Evolutionary conservation across 1,140 invertebrate species (phyloP).

Genomic region (Heliothis subflexa): DNA sequence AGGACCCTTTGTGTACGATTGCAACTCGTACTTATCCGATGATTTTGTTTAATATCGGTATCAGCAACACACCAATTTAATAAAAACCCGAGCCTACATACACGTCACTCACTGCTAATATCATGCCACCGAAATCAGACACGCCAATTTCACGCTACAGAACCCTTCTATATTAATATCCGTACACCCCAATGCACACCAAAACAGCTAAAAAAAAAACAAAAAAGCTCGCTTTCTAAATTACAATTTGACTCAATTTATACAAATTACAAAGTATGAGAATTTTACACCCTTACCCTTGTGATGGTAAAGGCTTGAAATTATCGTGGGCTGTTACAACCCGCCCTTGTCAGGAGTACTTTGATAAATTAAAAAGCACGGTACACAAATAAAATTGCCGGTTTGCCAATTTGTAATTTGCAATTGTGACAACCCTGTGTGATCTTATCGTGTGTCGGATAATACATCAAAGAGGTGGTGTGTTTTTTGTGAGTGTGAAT

Average conservation of each 20-base stretch:
- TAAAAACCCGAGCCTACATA: background rate
- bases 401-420: conserved; percentile 47
- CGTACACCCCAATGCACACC: conserved; percentile 5
- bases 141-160: conserved; percentile 19
- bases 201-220: conserved; percentile 1
- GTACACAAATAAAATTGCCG: conserved; percentile 42
- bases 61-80: no score
- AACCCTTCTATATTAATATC: conserved; percentile 31
- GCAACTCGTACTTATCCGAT: no score
- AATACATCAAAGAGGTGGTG: background rate
- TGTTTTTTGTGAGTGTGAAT: background rate
- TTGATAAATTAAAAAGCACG: conserved; percentile 55
- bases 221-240: conserved; percentile 44
- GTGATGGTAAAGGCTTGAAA: conserved; percentile 44
- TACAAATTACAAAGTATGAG: conserved; percentile 52
- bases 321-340: conserved; percentile 29
- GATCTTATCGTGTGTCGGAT: conserved; percentile 42
- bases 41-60: no score
- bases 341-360: conserved; percentile 45
- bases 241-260: conserved; percentile 52
- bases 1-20: no score
- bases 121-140: conserved; percentile 1
- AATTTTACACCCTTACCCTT: conserved; percentile 48
- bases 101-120: conserved; percentile 9
- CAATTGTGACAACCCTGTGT: conserved; percentile 32